Base-by-base conservation (phyloP, 2,113 vertebrate genomes). In the Pollachius pollachius region DNA sequence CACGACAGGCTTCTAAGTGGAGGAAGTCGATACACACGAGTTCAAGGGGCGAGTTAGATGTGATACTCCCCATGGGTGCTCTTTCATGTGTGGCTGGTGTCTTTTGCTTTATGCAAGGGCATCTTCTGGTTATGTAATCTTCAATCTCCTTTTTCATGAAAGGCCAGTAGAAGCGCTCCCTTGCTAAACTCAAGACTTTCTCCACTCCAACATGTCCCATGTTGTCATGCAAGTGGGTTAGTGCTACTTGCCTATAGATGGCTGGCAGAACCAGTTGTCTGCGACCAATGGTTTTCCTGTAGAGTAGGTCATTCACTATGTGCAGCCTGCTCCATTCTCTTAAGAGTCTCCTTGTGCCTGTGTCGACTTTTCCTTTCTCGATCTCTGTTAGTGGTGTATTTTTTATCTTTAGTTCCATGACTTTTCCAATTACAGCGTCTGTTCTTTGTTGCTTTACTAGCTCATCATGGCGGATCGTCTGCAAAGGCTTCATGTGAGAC, bases 271-370 rank as follows among this genome's bases (percentile, higher is more conserved):
- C 52, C 16, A 54, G 16, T 16, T 54, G 52, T 15, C 12, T 54
- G 52, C 16, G 15, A 18, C 64, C 52, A 18, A 18, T 11, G 0
- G 4, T 77, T 16, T 63, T 76, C 8, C 70, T 23, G 57, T 80
- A 84, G 2, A 80, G 60, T 0, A 80, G 52, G 13, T 37, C 68
- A 64, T 64, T 11, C 17, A 80, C 71, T 2, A 83, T 25, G 23
- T 68, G 18, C 12, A 81, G n/a, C 15, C 27, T 70, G 11, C 15
- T 41, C 74, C 74, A 77, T 52, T 70, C 61, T 2, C 60, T 64
- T 27, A 68, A 23, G 0, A 73, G 65, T 5, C n/a, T 68, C 15
- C 15, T 34, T 21, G 65, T 68, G 11, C 5, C 0, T 68, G 48
- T 18, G 18, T 74, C 60, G 6, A 25, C 3, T 68, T 21, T 34